Conservation (phyloP, 2,888 invertebrate species). For the Caradrina kadenii region DNA sequence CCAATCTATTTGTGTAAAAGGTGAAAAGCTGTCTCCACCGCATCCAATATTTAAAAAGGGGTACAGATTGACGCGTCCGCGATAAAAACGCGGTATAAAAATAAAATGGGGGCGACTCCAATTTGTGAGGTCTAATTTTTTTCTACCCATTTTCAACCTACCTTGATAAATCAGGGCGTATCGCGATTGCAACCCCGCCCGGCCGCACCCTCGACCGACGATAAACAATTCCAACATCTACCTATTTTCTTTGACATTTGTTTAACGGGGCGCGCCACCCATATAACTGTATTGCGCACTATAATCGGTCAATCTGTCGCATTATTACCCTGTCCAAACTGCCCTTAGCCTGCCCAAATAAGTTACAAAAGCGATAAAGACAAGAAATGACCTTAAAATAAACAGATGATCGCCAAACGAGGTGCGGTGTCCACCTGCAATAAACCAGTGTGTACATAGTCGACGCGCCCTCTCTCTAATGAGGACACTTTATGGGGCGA, state of each 20-base stretch:
- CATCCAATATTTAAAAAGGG: slow-evolving; percentile 67
- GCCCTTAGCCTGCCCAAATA: slow-evolving; percentile 75
- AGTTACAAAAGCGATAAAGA: slow-evolving; percentile 82
- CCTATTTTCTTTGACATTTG: slow-evolving; percentile 84
- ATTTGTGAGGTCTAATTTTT: slow-evolving; percentile 78
- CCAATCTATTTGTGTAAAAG: slow-evolving; percentile 57
- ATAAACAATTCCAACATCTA: slow-evolving; percentile 76
- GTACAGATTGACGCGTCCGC: slow-evolving; percentile 56
- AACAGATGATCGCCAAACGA: slow-evolving; percentile 87
- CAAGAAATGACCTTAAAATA: slow-evolving; percentile 87
- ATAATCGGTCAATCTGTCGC: slow-evolving; percentile 79
- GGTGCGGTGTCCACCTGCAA: slow-evolving; percentile 83
- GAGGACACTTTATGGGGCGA: slow-evolving; percentile 87
- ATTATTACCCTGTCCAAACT: slow-evolving; percentile 77
- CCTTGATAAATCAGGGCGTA: slow-evolving; percentile 83
- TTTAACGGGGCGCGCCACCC: slow-evolving; percentile 81
- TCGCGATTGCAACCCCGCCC: slow-evolving; percentile 75
- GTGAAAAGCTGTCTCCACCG: slow-evolving; percentile 53
- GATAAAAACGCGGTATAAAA: slow-evolving; percentile 63
- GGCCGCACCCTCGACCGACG: slow-evolving; percentile 75
- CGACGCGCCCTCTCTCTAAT: slow-evolving; percentile 88
- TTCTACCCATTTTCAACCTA: slow-evolving; percentile 67
- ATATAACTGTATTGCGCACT: slow-evolving; percentile 80
- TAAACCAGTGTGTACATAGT: slow-evolving; percentile 84
- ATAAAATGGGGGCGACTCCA: slow-evolving; percentile 72